Percentiles rank a stretch among this genome's conserved stretches.
These are phyloP conservation scores for Pteropus rufus DNA, from an alignment of 2,797 vertebrate species.

Conservation along the genomic window DNA sequence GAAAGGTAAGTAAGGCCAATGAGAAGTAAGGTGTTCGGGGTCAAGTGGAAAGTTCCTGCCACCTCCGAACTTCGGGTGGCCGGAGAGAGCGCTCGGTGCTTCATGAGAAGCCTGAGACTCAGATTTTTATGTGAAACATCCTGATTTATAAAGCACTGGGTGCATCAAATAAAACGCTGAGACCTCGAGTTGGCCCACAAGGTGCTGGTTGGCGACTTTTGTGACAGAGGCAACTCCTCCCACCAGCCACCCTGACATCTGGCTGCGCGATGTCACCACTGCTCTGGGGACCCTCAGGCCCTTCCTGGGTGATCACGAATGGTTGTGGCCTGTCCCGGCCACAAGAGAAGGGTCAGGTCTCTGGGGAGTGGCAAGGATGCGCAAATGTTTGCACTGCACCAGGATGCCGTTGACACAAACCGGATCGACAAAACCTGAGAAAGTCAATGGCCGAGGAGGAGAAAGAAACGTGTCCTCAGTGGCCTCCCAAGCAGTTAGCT, in stretches of 20 bases:
- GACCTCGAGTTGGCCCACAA: neutral
- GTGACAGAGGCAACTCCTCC: neutral
- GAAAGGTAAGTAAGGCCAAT: fast-evolving
- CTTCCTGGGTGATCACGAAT: neutral
- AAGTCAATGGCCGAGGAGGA: neutral
- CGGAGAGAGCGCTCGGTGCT: neutral
- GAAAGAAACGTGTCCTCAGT: neutral
- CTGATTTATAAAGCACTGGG: neutral
- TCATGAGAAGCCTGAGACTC: neutral
- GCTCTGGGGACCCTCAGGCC: neutral
- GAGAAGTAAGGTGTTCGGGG: neutral
- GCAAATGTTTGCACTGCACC: neutral
- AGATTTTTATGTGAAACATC: neutral
- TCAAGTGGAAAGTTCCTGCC: neutral
- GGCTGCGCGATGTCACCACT: neutral
- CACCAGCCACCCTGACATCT: neutral
- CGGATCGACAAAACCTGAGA: neutral
- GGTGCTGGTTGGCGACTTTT: fast-evolving
- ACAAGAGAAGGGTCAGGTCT: neutral
- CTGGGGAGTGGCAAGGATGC: neutral
- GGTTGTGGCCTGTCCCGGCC: neutral
- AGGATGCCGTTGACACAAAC: neutral
- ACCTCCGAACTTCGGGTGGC: neutral
- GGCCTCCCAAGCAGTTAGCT: neutral
- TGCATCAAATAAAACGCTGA: neutral